Evolutionary conservation across 2,113 vertebrate genomes (phyloP).

Genomic region (Sprattus sprattus): DNA sequence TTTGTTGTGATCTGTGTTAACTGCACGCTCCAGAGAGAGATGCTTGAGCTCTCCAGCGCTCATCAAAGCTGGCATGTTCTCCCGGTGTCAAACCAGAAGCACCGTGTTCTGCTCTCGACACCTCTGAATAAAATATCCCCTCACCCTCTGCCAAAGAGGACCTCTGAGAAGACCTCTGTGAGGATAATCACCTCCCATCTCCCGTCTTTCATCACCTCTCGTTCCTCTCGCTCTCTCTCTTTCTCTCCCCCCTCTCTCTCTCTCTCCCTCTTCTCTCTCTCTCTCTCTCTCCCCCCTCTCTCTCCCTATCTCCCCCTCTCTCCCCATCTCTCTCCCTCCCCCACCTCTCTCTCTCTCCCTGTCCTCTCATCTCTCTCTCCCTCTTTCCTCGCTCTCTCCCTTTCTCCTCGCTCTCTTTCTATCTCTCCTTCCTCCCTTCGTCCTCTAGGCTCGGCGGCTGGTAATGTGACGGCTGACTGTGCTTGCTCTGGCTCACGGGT

Average conservation of each 20-base stretch:
- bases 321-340: neutral
- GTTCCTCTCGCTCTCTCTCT: slow-evolving; percentile 44
- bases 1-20: slow-evolving; percentile 49
- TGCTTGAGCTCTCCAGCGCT: neutral
- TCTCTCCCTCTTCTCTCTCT: slow-evolving; percentile 8
- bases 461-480: slow-evolving; percentile 70
- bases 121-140: slow-evolving; percentile 70
- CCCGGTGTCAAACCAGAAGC: slow-evolving; percentile 20
- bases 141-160: slow-evolving; percentile 58
- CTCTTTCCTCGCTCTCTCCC: slow-evolving; percentile 38
- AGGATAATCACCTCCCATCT: slow-evolving; percentile 61
- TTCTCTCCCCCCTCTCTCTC: slow-evolving; percentile 47
- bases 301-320: slow-evolving; percentile 39
- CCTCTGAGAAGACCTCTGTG: slow-evolving; percentile 66
- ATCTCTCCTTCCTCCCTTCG: slow-evolving; percentile 10
- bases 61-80: slow-evolving; percentile 3
- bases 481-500: slow-evolving; percentile 64
- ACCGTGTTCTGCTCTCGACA: slow-evolving; percentile 63
- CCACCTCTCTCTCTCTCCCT: slow-evolving; percentile 30
- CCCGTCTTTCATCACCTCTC: slow-evolving; percentile 65
- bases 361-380: neutral
- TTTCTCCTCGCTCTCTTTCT: slow-evolving; percentile 39
- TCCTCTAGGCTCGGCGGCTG: slow-evolving; percentile 31
- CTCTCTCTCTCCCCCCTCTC: slow-evolving; percentile 18
- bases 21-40: slow-evolving; percentile 18